Percentiles rank a stretch among this genome's conserved stretches.
Evolutionary conservation across 2,888 invertebrate species (phyloP).

Genomic region (Teinopalpus imperialis): DNA sequence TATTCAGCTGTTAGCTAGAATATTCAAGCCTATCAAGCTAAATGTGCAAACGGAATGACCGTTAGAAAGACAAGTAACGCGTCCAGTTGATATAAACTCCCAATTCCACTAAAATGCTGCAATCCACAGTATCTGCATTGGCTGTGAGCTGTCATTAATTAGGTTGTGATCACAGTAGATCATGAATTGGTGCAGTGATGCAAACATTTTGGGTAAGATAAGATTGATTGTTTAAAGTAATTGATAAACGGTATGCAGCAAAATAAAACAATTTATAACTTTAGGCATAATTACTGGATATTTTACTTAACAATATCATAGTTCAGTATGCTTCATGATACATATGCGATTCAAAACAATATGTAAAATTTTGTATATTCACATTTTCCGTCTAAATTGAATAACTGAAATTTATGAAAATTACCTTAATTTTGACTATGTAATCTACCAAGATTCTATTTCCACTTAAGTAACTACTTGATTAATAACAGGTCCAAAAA

Average conservation of each 20-base stretch:
- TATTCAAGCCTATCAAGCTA: conserved; percentile 21
- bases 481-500: conserved; percentile 40
- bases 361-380: too few relatives aligned
- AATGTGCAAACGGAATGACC: conserved; percentile 27
- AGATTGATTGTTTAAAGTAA: not conserved
- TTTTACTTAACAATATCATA: too few relatives aligned
- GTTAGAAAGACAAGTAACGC: conserved; percentile 26
- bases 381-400: too few relatives aligned
- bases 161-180: conserved; percentile 24
- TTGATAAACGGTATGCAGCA: too few relatives aligned
- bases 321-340: too few relatives aligned
- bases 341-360: too few relatives aligned
- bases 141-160: conserved; percentile 27
- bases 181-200: conserved; percentile 23
- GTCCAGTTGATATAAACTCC: conserved; percentile 25
- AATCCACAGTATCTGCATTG: conserved; percentile 27
- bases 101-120: conserved; percentile 26
- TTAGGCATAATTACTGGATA: too few relatives aligned
- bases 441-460: too few relatives aligned
- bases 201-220: conserved; percentile 10
- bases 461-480: too few relatives aligned
- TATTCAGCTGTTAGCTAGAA: conserved; percentile 15
- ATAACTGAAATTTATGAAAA: too few relatives aligned
- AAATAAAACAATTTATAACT: too few relatives aligned
- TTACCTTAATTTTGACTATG: too few relatives aligned